phyloP scores from a whole-genome alignment of 2,113 vertebrate genomes.

The Rhineura floridana region DNA sequence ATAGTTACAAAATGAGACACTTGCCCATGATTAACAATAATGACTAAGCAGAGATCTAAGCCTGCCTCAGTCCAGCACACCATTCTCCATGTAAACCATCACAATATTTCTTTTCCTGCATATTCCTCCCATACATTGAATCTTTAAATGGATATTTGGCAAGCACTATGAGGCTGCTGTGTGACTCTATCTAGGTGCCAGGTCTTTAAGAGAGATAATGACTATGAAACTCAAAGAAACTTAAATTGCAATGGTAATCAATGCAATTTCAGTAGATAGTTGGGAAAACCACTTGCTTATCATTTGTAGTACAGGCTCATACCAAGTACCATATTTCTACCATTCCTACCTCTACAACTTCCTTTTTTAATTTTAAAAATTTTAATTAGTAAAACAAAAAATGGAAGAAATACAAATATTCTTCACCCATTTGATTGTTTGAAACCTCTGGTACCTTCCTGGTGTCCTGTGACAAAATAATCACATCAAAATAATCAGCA shows the following conservation, averaged over 20 bases:
- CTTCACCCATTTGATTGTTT: too few species aligned
- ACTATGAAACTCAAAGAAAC: too few species aligned
- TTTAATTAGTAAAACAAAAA: too few species aligned
- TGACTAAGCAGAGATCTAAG: neutral
- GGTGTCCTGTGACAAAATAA: neutral
- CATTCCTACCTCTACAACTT: neutral
- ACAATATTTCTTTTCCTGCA: neutral
- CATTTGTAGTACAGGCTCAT: neutral
- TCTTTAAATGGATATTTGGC: neutral
- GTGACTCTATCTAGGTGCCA: neutral
- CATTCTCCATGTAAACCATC: too few species aligned
- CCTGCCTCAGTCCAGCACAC: neutral
- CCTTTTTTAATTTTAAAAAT: neutral
- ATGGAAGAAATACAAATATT: too few species aligned
- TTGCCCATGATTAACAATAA: neutral
- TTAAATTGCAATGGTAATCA: neutral
- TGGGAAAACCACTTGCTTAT: neutral
- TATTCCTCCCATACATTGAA: neutral
- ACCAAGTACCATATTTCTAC: neutral
- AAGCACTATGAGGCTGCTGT: neutral
- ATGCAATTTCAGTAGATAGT: too few species aligned
- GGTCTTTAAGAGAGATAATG: neutral
- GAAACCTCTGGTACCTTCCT: neutral
- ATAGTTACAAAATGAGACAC: neutral
- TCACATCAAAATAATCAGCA: neutral